A percentile compares a stretch with the other conserved stretches of the same genome.
Conservation (phyloP, 2,888 invertebrate genomes). For the Patella depressa region DNA sequence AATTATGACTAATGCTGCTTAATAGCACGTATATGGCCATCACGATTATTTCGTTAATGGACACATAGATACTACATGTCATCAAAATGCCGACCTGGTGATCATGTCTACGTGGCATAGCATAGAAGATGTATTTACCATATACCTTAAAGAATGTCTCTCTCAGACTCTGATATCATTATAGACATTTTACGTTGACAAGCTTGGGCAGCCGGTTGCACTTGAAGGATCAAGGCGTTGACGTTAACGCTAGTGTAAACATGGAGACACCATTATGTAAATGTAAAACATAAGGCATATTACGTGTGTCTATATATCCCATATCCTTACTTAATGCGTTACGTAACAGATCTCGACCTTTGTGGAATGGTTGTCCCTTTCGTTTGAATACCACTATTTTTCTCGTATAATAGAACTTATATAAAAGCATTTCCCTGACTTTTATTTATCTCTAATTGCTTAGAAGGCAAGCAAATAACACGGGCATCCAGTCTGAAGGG, state of each 20-base stretch:
- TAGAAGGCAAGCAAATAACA: no score
- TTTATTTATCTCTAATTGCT: no score
- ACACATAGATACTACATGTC: no score
- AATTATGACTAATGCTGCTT: no score
- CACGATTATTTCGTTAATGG: no score
- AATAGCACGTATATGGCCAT: no score
- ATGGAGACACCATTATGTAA: constrained; percentile 5
- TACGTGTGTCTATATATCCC: constrained; percentile 10
- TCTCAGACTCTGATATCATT: background rate
- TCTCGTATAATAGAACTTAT: background rate
- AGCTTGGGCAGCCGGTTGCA: constrained; percentile 2
- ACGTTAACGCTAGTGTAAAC: constrained; percentile 2
- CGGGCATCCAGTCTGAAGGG: no score
- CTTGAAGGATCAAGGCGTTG: constrained; percentile 12
- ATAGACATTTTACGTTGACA: background rate
- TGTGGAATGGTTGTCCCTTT: background rate
- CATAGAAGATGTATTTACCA: constrained; percentile 3
- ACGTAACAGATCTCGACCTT: background rate
- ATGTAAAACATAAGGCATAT: constrained; percentile 13
- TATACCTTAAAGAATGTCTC: constrained; percentile 1
- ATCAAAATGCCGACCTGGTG: no score
- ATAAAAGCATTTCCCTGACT: no score
- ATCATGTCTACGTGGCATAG: no score
- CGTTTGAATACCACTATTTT: constrained; percentile 7
- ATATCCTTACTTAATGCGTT: constrained; percentile 9